Conservation (phyloP, 2,888 invertebrate genomes). For the Cynaeus angustus region DNA sequence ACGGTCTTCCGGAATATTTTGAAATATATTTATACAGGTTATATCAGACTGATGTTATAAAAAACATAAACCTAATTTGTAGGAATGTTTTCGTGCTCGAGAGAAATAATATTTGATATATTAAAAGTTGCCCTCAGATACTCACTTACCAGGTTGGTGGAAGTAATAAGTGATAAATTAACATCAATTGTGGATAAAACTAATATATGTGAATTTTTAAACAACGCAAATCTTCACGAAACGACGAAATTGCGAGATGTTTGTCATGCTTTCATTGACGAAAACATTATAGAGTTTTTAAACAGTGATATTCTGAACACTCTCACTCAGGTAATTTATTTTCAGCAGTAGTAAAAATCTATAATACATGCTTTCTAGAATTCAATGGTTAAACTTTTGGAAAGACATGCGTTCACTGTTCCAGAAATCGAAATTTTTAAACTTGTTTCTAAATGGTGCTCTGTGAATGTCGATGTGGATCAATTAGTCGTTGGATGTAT, state of each 20-base stretch:
- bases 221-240: neutral
- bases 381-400: slow-evolving; percentile 5
- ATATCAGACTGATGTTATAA: too few relatives aligned
- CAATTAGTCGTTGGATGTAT: slow-evolving; percentile 9
- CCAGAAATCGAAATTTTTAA: slow-evolving; percentile 14
- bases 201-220: neutral
- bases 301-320: neutral
- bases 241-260: neutral
- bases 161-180: too few relatives aligned
- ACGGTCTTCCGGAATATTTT: too few relatives aligned
- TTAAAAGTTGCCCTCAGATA: too few relatives aligned
- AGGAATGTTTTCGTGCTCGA: too few relatives aligned
- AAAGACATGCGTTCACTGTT: slow-evolving; percentile 2
- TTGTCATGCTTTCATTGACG: slow-evolving; percentile 6
- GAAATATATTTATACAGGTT: too few relatives aligned
- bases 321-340: slow-evolving; percentile 6
- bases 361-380: neutral
- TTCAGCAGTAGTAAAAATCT: too few relatives aligned
- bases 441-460: neutral
- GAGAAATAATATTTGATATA: too few relatives aligned
- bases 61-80: too few relatives aligned
- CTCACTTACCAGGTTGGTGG: too few relatives aligned
- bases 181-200: too few relatives aligned
- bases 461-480: neutral
- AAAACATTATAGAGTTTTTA: neutral